Base-by-base conservation (phyloP, 2,113 vertebrate species). In the Canis aureus region DNA sequence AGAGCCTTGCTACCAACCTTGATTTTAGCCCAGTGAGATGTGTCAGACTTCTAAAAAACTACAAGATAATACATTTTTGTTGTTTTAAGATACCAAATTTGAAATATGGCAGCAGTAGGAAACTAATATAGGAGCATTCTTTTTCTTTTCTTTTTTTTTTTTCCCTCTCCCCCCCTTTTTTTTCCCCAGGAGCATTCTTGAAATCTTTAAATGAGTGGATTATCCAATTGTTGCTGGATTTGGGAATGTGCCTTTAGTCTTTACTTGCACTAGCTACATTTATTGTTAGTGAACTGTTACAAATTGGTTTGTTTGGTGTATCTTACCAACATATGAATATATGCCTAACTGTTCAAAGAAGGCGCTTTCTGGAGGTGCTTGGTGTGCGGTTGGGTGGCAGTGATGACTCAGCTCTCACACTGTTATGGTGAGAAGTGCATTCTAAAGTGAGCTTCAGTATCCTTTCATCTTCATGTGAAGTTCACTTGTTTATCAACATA, bases 171-270 rank as follows among this genome's bases (percentile, higher is more conserved):
- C 43, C 43, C 43, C 6, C 6, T 1, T 7, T 43, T 43, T 43
- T 43, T 43, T 43, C 43, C 43, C 43, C 43, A 51, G 22, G 67
- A 96, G 19, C 79, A 55, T 91, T 97, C 76, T 66, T 93, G 35
- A 89, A 92, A 88, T 69, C 55, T 43, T 94, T 79, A 74, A 67
- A 62, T 62, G 19, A 69, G 12, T 84, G 93, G n/a, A 38, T 66
- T 22, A 71, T 78, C 29, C 62, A 74, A 0, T 76, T 92, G 87
- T 92, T 88, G 51, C 59, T 95, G 55, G 78, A 49, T 84, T 89
- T 88, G 89, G 73, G 16, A 62, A 59, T 17, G 59, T 11, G 4
- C 9, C 32, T 74, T 82, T 82, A 79, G 60, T 82, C n/a, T 93
- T 93, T 43, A 66, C 38, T 78, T 1, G 76, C 73, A 84, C n/a